Base-by-base conservation (phyloP, 2,888 invertebrate species). In the Eubasilissa splendida region DNA sequence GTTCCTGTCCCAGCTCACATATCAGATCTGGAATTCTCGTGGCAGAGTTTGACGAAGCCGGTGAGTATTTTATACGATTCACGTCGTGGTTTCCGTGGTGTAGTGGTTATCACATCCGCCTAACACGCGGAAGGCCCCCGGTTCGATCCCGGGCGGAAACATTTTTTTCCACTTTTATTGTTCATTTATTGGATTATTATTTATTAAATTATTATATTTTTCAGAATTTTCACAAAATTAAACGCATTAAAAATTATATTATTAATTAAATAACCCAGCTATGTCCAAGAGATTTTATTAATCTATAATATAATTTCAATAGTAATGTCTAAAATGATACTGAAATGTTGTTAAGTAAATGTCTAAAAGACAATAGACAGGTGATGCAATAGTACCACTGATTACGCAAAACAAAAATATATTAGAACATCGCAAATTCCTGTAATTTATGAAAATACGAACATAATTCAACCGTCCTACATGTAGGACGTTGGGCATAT, bases 61-160 rank as follows among this genome's bases (percentile, higher is more conserved):
- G 96, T 96, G 89, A 92, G 93, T 60, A 52, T 53, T 22, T 22
- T 22, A 22, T 22, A 22, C 22, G 22, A 22, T 1, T 0, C 22
- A 0, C 3, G 42, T 2, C 42, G 42, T 68, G 56, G 94, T 94
- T 94, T 94, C 93, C 94, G 94, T 95, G 94, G 94, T 95, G 95
- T 95, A 95, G 95, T 94, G 95, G 95, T 95, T 95, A 95, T 95
- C 95, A 95, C 95, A 94, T 95, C 95, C 94, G 95, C 95, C 94
- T 95, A 94, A 95, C 95, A 95, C 95, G 95, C 95, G 94, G 94
- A 95, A 95, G 95, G 95, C 92, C 95, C 94, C 95, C 94, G 94
- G 95, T 95, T 95, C 94, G 94, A 95, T 94, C 94, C 94, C 94
- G 94, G 94, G 94, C 94, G 94, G 93, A 94, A 94, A 94, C 94